Evolutionary conservation across 2,113 vertebrate species (phyloP).

Genomic region (Dromaius novaehollandiae): DNA sequence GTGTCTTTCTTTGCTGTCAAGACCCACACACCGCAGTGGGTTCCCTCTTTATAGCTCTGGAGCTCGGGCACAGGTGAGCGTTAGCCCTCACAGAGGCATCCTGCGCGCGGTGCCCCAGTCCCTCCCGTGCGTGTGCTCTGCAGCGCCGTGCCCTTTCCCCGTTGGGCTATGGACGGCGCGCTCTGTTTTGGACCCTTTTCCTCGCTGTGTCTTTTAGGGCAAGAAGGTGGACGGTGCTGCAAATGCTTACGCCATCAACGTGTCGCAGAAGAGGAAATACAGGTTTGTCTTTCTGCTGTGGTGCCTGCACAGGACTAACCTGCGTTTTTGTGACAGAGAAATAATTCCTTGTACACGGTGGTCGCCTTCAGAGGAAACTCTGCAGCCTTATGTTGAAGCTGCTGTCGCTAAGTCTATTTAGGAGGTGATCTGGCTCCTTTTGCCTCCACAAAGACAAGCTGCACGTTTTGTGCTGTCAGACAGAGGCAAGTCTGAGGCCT

Average conservation of each 20-base stretch:
- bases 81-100: too few species aligned
- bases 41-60: background rate
- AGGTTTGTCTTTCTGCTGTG: constrained; percentile 77
- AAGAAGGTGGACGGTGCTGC: constrained; percentile 89
- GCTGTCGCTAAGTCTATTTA: rapidly evolving
- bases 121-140: background rate
- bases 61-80: background rate
- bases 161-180: rapidly evolving
- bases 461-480: background rate
- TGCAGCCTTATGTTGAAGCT: rapidly evolving
- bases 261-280: constrained; percentile 97
- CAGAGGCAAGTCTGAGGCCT: background rate
- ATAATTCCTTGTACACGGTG: background rate
- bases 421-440: rapidly evolving
- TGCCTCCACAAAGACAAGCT: background rate
- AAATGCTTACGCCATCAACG: constrained; percentile 91
- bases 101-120: too few species aligned
- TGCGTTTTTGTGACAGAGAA: background rate
- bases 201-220: constrained; percentile 78
- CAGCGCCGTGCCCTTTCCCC: background rate
- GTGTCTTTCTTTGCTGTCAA: background rate
- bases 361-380: background rate
- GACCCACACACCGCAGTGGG: background rate
- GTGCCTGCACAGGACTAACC: background rate
- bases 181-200: background rate